Base-by-base conservation (phyloP, 2,888 invertebrate genomes). In the Tachina lurida region DNA sequence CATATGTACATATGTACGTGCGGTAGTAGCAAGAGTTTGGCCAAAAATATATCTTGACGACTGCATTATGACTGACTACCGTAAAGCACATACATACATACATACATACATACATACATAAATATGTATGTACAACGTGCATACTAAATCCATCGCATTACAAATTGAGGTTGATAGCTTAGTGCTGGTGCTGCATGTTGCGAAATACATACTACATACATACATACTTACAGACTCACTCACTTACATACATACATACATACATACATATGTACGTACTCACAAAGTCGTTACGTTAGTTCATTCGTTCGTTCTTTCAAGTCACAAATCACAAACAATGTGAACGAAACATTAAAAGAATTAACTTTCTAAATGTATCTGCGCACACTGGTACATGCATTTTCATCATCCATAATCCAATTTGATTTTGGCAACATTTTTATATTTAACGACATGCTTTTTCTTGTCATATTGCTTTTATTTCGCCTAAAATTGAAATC, bases 371-470 rank as follows among this genome's bases (percentile, higher is more conserved):
- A 65, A 77, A 73, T 52, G n/a, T 77, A 58, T 65, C 47, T 62
- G 43, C 52, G 58, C 9, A 52, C 15, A 5, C 22, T 45, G 22
- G 9, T 10, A 15, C 17, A 68, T 68, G 31, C 43, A 17, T 63
- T 63, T 31, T 54, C 41, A n/a, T 75, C 15, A 49, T 65, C 65
- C 73, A 56, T 83, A 73, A 77, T 73, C 70, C 67, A 83, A 86
- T 86, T 83, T 86, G 39, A 83, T 86, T 83, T 86, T 86, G 86
- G 86, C 83, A 86, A 83, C 71, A 75, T 79, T 86, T 83, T 71
- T 65, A 65, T 65, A 75, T 63, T 78, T 78, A 70, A 75, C 75
- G 78, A 83, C 79, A 83, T 75, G 75, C 58, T 79, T 86, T 83
- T 86, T 83, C 49, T 56, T 71, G 60, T n/a, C 58, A 52, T 70